These are phyloP conservation scores for Synanthedon myopaeformis DNA, from an alignment of 2,888 invertebrate species.

Conservation along the genomic window DNA sequence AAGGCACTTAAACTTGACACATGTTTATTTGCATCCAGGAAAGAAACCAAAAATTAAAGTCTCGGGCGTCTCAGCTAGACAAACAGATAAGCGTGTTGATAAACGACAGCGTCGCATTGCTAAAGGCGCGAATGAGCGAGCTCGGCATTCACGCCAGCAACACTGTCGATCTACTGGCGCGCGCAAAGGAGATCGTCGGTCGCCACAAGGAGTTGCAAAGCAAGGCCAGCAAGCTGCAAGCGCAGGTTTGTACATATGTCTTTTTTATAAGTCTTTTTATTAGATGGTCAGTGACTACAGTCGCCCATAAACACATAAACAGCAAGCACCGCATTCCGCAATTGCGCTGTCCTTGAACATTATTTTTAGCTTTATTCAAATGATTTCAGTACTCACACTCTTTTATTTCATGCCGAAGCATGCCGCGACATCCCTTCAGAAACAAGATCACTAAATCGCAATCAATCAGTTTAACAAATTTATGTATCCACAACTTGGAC, in stretches of 20 bases:
- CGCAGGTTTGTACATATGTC: slow-evolving; percentile 70
- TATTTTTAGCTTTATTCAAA: too few relatives aligned
- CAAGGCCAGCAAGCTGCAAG: slow-evolving; percentile 87
- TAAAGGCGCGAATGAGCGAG: slow-evolving; percentile 92
- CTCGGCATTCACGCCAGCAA: slow-evolving; percentile 89
- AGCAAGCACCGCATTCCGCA: not conserved
- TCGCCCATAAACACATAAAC: not conserved
- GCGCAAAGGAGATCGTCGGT: slow-evolving; percentile 92
- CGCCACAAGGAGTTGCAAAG: slow-evolving; percentile 93
- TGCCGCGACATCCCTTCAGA: too few relatives aligned
- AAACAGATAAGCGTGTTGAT: slow-evolving; percentile 93
- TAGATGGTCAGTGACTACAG: not conserved
- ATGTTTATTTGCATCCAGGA: slow-evolving; percentile 57
- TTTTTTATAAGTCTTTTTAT: slow-evolving; percentile 34
- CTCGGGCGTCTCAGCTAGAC: slow-evolving; percentile 89
- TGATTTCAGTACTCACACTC: too few relatives aligned
- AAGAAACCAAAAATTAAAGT: slow-evolving; percentile 83
- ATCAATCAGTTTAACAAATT: too few relatives aligned
- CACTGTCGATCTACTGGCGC: slow-evolving; percentile 85
- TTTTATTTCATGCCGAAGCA: too few relatives aligned
- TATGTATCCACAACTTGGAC: too few relatives aligned
- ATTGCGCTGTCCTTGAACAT: not conserved
- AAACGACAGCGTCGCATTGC: slow-evolving; percentile 88
- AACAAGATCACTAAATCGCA: too few relatives aligned
- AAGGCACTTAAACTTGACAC: too few relatives aligned